A percentile compares a stretch with the other conserved stretches of the same genome.
Evolutionary conservation across 1,140 invertebrate genomes (phyloP).

Genomic region (Tribolium madens): DNA sequence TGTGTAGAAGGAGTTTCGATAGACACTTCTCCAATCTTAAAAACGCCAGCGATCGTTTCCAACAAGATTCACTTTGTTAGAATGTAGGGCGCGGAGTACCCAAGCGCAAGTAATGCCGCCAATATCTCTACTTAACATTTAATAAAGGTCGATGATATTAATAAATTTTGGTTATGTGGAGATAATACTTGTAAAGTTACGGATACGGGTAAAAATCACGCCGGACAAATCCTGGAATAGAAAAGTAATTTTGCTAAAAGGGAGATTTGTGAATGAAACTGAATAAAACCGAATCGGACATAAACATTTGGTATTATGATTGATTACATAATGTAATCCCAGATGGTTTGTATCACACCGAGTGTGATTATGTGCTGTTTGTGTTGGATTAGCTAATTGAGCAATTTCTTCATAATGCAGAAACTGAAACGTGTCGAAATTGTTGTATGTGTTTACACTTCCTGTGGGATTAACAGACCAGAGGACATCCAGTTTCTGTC

Average conservation of each 20-base stretch:
- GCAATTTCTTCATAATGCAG: neutral
- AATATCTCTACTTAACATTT: constrained; percentile 6
- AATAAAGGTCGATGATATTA: constrained; percentile 7
- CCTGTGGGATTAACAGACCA: neutral
- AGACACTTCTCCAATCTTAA: constrained; percentile 9
- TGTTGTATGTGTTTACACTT: neutral
- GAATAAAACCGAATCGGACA: neutral
- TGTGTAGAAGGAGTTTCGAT: neutral
- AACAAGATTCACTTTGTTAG: neutral
- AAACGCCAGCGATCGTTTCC: neutral
- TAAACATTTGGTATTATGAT: neutral
- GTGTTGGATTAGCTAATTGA: neutral
- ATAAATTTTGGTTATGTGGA: neutral
- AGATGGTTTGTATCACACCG: neutral
- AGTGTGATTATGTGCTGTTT: neutral
- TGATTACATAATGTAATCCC: neutral
- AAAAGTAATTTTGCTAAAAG: neutral
- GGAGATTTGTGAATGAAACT: neutral
- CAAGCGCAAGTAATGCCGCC: constrained; percentile 12
- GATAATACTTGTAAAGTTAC: neutral
- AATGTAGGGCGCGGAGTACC: neutral
- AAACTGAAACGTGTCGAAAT: neutral
- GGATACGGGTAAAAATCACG: neutral
- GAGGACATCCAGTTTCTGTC: neutral
- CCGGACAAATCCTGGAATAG: neutral